Evolutionary conservation across 2,113 vertebrate species (phyloP), one percentile per base, ranked within the genome.

Genomic region (human): DNA sequence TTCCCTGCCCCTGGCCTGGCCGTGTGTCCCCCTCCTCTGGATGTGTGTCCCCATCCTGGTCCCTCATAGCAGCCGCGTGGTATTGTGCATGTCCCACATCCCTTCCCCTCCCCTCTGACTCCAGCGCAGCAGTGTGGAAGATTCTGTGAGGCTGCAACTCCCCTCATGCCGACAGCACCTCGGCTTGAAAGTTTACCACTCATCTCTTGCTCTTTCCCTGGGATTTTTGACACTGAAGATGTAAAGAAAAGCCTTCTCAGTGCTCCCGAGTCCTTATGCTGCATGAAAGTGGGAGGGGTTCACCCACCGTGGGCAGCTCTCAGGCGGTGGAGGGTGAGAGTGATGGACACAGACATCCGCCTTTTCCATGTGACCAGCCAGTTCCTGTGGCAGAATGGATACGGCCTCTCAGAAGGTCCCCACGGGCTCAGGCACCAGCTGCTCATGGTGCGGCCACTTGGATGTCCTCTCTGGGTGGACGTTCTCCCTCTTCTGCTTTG

Each of bases 261-360:
- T 2, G 2, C 68, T 76, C 25, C 7, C 9, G 3, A 59, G 57
- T 5, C 38, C 25, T 3, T 25, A 18, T 6, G 32, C 50, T 57
- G 23, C 32, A 10, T 32, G 32, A 13, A 66, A 38, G 2, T 38
- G 11, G 6, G 59, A 22, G 68, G 18, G 27, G 7, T 45, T 23
- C 6, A 68, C 12, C 1, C 23, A 14, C 38, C 12, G 0, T 12
- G 4, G 22, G 18, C 35, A 32, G 7, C 13, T 55, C 23, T 64
- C 57, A n/a, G 18, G 30, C 7, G 4, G 1, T 38, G 38, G 57
- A 57, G 32, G 12, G 5, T 16, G 30, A 20, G 7, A 48, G 32
- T 32, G 18, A 4, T 8, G 14, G 10, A 6, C 12, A 18, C 0
- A 4, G 3, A 30, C 1, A 2, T 27, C 68, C 38, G 55, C 20